These are phyloP conservation scores for Craniophora ligustri DNA, from an alignment of 2,888 invertebrate species.

Conservation along the genomic window DNA sequence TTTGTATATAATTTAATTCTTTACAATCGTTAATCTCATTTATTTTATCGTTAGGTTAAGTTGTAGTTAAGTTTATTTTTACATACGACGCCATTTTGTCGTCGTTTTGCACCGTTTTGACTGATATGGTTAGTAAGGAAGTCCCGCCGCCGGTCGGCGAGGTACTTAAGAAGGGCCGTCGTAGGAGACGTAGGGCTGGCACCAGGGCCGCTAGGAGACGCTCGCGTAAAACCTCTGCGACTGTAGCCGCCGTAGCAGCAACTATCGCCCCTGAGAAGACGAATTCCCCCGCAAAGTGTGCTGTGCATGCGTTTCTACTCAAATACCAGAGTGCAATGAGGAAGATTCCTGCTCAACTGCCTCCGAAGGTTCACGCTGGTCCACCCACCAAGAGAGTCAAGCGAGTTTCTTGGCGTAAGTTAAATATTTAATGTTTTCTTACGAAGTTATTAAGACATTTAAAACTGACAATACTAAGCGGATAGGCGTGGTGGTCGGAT, in stretches of 20 bases:
- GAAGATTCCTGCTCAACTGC: constrained; percentile 76
- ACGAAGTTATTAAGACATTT: too few species aligned
- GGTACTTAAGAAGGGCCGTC: constrained; percentile 66
- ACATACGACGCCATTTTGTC: constrained; percentile 76
- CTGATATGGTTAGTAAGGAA: constrained; percentile 74
- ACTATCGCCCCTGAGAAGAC: constrained; percentile 43
- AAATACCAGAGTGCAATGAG: constrained; percentile 80
- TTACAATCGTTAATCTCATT: constrained; percentile 57
- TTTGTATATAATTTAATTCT: constrained; percentile 54
- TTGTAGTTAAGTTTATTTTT: constrained; percentile 60
- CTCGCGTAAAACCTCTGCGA: constrained; percentile 63
- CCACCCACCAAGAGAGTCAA: constrained; percentile 82
- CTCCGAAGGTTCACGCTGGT: constrained; percentile 79
- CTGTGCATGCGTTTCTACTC: constrained; percentile 79
- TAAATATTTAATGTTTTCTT: constrained; percentile 2
- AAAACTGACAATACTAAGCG: too few species aligned
- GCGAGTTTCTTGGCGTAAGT: constrained; percentile 86
- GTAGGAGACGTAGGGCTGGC: constrained; percentile 70
- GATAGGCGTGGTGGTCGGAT: constrained; percentile 27
- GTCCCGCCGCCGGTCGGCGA: constrained; percentile 57
- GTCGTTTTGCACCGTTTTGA: constrained; percentile 54
- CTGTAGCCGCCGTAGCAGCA: constrained; percentile 41
- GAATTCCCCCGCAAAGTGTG: constrained; percentile 75
- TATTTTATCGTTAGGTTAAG: constrained; percentile 55
- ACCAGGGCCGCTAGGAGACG: constrained; percentile 70